Evolutionary conservation across 2,113 vertebrate genomes (phyloP).

Genomic region (Tamias sibiricus): DNA sequence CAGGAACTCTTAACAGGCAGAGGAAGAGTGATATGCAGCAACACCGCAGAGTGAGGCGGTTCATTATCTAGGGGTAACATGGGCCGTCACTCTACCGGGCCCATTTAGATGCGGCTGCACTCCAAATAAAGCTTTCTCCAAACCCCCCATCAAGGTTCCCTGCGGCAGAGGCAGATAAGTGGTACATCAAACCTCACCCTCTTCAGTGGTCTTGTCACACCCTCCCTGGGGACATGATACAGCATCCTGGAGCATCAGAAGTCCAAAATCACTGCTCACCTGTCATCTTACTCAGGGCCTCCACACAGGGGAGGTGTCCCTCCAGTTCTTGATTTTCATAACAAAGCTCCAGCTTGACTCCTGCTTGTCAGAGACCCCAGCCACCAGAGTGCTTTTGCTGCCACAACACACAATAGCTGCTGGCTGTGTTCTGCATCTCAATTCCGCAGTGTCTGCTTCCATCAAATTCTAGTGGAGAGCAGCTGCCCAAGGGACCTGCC

Average conservation of each 20-base stretch:
- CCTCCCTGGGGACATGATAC: background rate
- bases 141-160: background rate
- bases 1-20: conserved; percentile 20
- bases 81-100: background rate
- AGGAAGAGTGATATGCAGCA: background rate
- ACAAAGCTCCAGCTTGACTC: conserved; percentile 40
- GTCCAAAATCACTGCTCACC: background rate
- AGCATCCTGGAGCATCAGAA: background rate
- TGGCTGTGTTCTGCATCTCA: conserved; percentile 51
- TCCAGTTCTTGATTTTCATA: conserved; percentile 8
- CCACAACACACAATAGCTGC: background rate
- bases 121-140: background rate
- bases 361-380: conserved; percentile 41
- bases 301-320: background rate
- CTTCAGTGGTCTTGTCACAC: conserved; percentile 47
- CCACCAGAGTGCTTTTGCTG: background rate
- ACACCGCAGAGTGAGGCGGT: background rate
- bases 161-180: background rate
- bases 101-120: background rate
- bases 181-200: background rate
- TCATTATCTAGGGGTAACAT: background rate
- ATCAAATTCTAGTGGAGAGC: conserved; percentile 28
- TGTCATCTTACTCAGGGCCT: background rate
- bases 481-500: background rate
- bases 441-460: background rate